Evolutionary conservation across 1,140 invertebrate genomes (phyloP).

Genomic region (Trachymyrmex cornetzi): DNA sequence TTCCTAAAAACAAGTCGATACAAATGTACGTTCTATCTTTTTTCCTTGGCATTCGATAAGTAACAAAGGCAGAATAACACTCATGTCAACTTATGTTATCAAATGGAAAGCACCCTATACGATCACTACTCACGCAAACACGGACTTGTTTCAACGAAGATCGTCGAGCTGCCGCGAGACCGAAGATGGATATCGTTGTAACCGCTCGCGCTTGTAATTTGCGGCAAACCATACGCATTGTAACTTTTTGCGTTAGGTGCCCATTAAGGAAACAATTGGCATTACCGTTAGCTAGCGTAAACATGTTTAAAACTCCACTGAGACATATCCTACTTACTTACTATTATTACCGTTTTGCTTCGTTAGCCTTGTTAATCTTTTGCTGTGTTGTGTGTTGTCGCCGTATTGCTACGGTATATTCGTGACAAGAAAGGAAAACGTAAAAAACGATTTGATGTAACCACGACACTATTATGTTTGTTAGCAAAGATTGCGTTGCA

Average conservation of each 20-base stretch:
- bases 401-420: not conserved
- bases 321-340: not conserved
- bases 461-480: not conserved
- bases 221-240: not conserved
- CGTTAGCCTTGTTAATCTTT: not conserved
- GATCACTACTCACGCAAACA: no score
- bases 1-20: no score
- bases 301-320: not conserved
- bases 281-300: not conserved
- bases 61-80: no score
- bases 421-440: not conserved
- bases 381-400: not conserved
- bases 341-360: not conserved
- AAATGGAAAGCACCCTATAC: no score
- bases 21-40: no score
- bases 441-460: not conserved
- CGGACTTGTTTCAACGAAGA: no score
- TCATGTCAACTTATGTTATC: no score
- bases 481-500: not conserved
- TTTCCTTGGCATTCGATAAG: no score
- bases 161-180: not conserved
- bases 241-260: constrained; percentile 19
- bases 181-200: constrained; percentile 27
- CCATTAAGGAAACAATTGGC: constrained; percentile 30
- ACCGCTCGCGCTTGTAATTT: constrained; percentile 2